Evolutionary conservation across 1,140 invertebrate species (phyloP).

Genomic region (Nautilus pompilius): DNA sequence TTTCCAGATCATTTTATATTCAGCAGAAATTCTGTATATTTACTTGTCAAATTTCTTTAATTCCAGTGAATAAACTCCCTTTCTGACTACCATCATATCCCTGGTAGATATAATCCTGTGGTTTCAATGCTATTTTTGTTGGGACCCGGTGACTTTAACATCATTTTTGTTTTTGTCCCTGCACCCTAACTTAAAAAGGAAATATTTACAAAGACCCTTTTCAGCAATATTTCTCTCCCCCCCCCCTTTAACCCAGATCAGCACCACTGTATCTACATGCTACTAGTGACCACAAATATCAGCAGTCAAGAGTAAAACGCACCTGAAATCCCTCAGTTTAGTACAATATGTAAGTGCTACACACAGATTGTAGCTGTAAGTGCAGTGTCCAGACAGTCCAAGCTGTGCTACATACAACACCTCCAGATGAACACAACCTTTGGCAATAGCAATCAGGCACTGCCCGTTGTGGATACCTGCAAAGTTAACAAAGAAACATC

Average conservation of each 20-base stretch:
- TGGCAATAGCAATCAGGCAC: conserved; percentile 12
- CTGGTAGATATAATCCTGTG: too few relatives aligned
- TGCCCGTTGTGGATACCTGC: conserved; percentile 1
- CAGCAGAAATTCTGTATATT: too few relatives aligned
- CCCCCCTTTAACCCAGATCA: neutral
- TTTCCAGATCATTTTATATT: too few relatives aligned
- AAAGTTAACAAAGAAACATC: too few relatives aligned
- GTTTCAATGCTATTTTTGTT: too few relatives aligned
- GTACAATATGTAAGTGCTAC: conserved; percentile 10
- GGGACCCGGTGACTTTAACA: too few relatives aligned
- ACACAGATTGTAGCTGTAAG: conserved; percentile 9
- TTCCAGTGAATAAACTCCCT: too few relatives aligned
- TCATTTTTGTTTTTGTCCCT: too few relatives aligned
- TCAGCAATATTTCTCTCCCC: neutral
- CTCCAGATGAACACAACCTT: conserved; percentile 12
- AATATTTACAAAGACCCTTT: neutral
- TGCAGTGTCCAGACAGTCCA: conserved; percentile 11
- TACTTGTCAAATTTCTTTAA: too few relatives aligned
- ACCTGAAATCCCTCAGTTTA: conserved; percentile 20
- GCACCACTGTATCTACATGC: neutral
- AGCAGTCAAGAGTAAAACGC: neutral
- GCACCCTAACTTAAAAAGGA: neutral
- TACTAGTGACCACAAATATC: neutral
- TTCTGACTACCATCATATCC: too few relatives aligned
- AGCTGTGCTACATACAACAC: conserved; percentile 17